Base-by-base conservation (phyloP, 2,113 vertebrate genomes). In the Callionymus lyra region DNA sequence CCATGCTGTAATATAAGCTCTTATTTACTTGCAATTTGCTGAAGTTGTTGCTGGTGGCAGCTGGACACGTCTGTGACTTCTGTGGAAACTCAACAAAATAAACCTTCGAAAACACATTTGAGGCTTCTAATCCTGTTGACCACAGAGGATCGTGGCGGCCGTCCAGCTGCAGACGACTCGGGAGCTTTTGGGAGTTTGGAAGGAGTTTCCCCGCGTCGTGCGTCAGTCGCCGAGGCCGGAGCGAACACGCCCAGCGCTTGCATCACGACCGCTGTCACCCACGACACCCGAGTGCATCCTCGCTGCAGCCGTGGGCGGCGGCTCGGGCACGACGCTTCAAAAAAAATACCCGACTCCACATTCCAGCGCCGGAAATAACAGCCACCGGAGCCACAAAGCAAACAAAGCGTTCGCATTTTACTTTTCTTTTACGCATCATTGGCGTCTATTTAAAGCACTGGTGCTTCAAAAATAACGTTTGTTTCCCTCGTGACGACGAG, bases 151-250 rank as follows among this genome's bases (percentile, higher is more conserved):
- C 5, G 2, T 66, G 68, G 73, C 47, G 8, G 21, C 5, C 2
- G 6, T 47, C 69, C 71, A 73, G 65, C 34, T 16, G 40, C 34
- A n/a, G 34, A 31, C 2, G 9, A 54, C 57, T 38, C n/a, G 56
- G 38, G 50, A 57, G 53, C 63, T 64, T 19, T 52, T 52, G 70
- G 50, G 53, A 15, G 50, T 10, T 51, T 44, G 44, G 60, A 68
- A 65, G 51, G 67, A 59, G 62, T 72, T 72, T 8, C 72, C 70
- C 58, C 40, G 54, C 11, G 39, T 56, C 56, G 34, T 72, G 63
- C 61, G 70, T 82, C 78, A 27, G 79, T 46, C 38, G 12, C 34
- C 43, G 53, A 59, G 56, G 38, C 10, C 15, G 10, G 52, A 38
- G 47, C 32, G 41, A 44, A 46, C 43, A 38, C 63, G 6, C 60